A percentile compares a stretch with the other conserved stretches of the same genome.
Evolutionary conservation across 2,113 vertebrate genomes (phyloP).

Genomic region (Dicaeum eximium): DNA sequence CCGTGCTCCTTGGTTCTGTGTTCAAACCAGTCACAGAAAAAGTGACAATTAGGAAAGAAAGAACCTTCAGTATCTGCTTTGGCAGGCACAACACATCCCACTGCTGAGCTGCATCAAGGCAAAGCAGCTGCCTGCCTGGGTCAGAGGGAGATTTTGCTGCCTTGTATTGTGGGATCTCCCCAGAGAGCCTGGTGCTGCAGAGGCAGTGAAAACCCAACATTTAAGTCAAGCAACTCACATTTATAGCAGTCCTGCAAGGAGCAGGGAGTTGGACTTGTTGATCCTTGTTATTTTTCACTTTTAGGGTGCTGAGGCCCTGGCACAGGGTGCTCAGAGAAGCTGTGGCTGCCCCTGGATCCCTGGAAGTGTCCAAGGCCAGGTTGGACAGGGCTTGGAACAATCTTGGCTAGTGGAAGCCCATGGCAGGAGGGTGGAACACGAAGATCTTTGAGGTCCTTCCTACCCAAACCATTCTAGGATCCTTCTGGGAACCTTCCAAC

Average conservation of each 20-base stretch:
- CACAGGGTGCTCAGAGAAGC: neutral
- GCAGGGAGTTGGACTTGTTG: neutral
- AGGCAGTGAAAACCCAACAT: neutral
- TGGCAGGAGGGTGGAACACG: neutral
- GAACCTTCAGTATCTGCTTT: constrained; percentile 35
- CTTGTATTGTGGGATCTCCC: neutral
- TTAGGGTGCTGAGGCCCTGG: neutral
- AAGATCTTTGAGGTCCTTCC: neutral
- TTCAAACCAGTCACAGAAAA: constrained; percentile 6
- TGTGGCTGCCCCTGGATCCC: neutral
- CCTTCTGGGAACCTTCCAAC: neutral
- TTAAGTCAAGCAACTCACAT: neutral
- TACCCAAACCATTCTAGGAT: neutral
- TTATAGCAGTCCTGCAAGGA: neutral
- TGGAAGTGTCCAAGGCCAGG: neutral
- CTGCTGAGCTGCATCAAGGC: neutral
- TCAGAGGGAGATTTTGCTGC: neutral
- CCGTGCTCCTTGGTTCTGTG: neutral
- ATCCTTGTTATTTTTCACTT: neutral
- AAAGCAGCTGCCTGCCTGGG: neutral
- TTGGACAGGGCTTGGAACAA: fast-evolving
- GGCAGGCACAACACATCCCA: constrained; percentile 1
- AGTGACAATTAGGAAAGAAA: constrained; percentile 55
- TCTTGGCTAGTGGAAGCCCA: neutral
- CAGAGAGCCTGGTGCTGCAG: neutral